Conservation (phyloP, 2,888 invertebrate species). For the Drosophila koepferae region DNA sequence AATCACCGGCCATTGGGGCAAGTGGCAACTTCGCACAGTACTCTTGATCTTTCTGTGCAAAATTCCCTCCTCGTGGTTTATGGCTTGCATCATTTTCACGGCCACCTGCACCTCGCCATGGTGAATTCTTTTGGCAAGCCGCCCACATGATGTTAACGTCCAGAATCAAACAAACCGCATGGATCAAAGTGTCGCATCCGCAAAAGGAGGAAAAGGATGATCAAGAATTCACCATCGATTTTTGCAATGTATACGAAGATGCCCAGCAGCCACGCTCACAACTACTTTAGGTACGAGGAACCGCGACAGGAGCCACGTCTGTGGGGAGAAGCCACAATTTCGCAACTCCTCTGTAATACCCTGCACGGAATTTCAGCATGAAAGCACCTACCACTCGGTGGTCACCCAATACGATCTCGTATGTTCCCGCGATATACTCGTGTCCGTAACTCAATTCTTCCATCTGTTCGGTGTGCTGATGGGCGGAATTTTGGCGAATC, state of each 20-base stretch:
- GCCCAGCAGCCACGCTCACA: slow-evolving; percentile 84
- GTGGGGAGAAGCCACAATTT: slow-evolving; percentile 82
- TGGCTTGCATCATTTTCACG: slow-evolving; percentile 86
- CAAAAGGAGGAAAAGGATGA: slow-evolving; percentile 84
- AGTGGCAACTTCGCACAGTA: slow-evolving; percentile 85
- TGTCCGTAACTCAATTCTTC: slow-evolving; percentile 86
- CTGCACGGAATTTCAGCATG: slow-evolving; percentile 84
- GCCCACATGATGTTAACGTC: slow-evolving; percentile 75
- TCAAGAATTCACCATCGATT: slow-evolving; percentile 84
- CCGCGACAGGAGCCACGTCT: slow-evolving; percentile 78
- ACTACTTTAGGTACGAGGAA: slow-evolving; percentile 83
- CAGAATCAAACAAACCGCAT: slow-evolving; percentile 83
- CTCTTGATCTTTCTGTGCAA: slow-evolving; percentile 85
- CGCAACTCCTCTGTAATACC: slow-evolving; percentile 83
- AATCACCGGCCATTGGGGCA: slow-evolving; percentile 85
- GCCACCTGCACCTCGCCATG: slow-evolving; percentile 85
- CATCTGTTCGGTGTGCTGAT: slow-evolving; percentile 86
- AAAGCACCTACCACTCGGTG: slow-evolving; percentile 83
- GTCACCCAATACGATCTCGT: slow-evolving; percentile 86
- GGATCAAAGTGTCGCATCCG: slow-evolving; percentile 85
- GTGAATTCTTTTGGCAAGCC: slow-evolving; percentile 86
- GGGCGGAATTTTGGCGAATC: slow-evolving; percentile 85
- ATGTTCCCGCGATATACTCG: slow-evolving; percentile 85
- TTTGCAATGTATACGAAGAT: slow-evolving; percentile 85
- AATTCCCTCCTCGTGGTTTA: slow-evolving; percentile 86